These are phyloP conservation scores for Hydrozoanthus tunicans DNA, from an alignment of 64 coral and sea anemone genomes.

Conservation along the genomic window DNA sequence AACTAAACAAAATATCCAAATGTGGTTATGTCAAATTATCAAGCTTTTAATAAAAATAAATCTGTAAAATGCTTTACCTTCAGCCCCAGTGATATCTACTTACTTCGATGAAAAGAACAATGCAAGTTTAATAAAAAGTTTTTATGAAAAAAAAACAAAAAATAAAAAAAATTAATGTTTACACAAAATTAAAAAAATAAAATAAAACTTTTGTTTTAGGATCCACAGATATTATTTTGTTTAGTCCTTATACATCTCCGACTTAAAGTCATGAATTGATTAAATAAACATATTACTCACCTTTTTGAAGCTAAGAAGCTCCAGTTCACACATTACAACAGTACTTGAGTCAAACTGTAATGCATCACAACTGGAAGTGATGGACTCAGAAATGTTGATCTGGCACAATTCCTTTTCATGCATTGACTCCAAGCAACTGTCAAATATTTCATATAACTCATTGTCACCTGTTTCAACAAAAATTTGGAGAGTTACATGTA, in stretches of 20 bases:
- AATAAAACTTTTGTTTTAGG: neutral
- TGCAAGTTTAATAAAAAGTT: too few species aligned
- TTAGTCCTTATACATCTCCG: too few species aligned
- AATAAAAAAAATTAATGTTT: too few species aligned
- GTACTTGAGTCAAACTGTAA: neutral
- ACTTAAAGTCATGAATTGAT: neutral
- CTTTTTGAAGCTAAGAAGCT: conserved; percentile 19
- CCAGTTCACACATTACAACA: neutral
- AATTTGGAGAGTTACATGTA: neutral
- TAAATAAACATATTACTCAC: neutral
- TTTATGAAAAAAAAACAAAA: too few species aligned
- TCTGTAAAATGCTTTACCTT: too few species aligned
- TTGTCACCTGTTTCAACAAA: conserved; percentile 9
- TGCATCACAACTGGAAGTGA: neutral
- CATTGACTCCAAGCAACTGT: conserved; percentile 43
- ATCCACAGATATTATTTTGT: too few species aligned
- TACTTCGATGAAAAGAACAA: too few species aligned
- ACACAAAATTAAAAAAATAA: neutral
- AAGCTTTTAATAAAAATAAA: too few species aligned
- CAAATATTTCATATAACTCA: conserved; percentile 33
- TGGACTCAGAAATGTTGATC: neutral
- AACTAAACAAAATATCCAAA: too few species aligned
- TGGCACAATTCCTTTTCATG: conserved; percentile 41
- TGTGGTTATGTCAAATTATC: too few species aligned
- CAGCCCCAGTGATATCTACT: too few species aligned